Evolutionary conservation across 2,113 vertebrate species (phyloP), one percentile per base, ranked within the genome.

Genomic region (Micronycteris hirsuta): DNA sequence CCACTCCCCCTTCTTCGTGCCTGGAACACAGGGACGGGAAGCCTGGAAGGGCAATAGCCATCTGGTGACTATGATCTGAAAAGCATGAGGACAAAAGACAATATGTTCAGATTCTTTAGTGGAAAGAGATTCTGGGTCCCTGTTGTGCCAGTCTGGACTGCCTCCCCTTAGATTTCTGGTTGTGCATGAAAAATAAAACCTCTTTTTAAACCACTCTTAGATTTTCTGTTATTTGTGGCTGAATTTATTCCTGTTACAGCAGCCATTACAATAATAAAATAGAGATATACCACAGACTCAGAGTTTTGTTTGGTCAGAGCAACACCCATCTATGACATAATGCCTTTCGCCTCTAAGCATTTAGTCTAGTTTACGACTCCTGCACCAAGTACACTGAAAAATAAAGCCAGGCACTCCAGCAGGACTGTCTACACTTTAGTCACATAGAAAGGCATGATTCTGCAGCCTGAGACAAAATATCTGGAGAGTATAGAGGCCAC

Each of bases 391-490:
- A 31, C 20, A 38, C 54, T 74, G 20, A 81, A 95, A 89, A 93
- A 73, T 49, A 92, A 94, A 95, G 22, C 36, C 13, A 96, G 56
- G 49, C 4, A 10, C 28, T 61, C 70, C 90, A 45, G 56, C 1
- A 33, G 24, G 45, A 63, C 3, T 22, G 78, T 2, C 5, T 28
- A 67, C 54, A 28, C 54, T 94, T 93, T 81, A 70, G 78, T 52
- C 86, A 61, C 26, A 1, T 16, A 65, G 15, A 56, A 74, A 81
- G 43, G 20, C 24, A 4, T 5, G 68, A 70, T 93, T 95, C 47
- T 88, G n/a, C 33, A 33, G 33, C 38, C 36, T 31, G 28, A 94
- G 85, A 92, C 86, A 88, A 91, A 90, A 38, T 91, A 78, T 83
- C 65, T 88, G 58, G 52, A 94, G 58, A 83, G 61, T 0, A 45